Evolutionary conservation across 1,140 invertebrate species (phyloP).

Genomic region (Steinernema feltiae): DNA sequence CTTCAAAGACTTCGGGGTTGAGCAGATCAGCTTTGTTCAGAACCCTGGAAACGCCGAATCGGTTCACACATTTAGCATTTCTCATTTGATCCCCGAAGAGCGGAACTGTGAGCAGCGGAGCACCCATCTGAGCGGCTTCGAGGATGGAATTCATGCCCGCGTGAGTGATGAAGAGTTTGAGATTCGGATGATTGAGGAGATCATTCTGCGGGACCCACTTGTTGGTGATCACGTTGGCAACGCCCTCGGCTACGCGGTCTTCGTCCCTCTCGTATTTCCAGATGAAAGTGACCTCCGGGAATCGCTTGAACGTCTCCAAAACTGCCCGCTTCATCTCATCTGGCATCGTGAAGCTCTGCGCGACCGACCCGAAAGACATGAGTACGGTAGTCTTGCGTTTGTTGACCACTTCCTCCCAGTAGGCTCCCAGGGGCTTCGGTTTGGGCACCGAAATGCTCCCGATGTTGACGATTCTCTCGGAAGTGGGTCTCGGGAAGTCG

Average conservation of each 20-base stretch:
- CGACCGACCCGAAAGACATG: constrained; percentile 45
- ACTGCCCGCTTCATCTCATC: constrained; percentile 28
- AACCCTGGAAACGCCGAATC: not conserved
- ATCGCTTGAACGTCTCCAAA: constrained; percentile 30
- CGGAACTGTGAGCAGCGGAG: constrained; percentile 27
- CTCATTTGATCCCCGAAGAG: constrained; percentile 38
- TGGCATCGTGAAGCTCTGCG: constrained; percentile 35
- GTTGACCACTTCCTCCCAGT: constrained; percentile 17
- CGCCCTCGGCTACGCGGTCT: constrained; percentile 29
- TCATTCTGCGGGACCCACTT: constrained; percentile 45
- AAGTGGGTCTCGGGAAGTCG: constrained; percentile 35
- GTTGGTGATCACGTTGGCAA: constrained; percentile 32
- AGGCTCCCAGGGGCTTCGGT: constrained; percentile 21
- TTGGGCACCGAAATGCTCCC: constrained; percentile 31
- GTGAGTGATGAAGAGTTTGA: constrained; percentile 33
- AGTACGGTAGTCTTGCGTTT: constrained; percentile 30
- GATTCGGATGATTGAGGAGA: constrained; percentile 46
- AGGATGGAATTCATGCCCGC: constrained; percentile 29
- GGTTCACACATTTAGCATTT: constrained; percentile 25
- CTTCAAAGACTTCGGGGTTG: not conserved
- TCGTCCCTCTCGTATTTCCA: constrained; percentile 45
- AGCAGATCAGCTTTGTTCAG: not conserved
- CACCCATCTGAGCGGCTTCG: constrained; percentile 20
- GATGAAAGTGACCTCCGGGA: constrained; percentile 42
- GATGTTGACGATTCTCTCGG: constrained; percentile 38